Evolutionary conservation across 2,888 invertebrate genomes (phyloP).

Genomic region (Artemia sinica): DNA sequence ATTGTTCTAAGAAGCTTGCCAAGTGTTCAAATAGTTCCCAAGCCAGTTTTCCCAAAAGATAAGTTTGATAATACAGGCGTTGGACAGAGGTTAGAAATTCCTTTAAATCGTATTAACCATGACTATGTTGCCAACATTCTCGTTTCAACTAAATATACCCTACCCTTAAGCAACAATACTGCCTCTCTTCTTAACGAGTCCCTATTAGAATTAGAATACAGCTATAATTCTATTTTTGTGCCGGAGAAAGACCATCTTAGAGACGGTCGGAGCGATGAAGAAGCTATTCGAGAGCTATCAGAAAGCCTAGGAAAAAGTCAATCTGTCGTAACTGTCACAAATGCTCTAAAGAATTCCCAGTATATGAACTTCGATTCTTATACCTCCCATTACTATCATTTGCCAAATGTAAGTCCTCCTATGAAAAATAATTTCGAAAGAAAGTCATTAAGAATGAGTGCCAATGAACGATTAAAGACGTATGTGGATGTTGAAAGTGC

Average conservation of each 20-base stretch:
- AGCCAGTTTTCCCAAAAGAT: background rate
- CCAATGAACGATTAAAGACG: background rate
- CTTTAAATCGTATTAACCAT: background rate
- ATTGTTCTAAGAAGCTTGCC: conserved; percentile 3
- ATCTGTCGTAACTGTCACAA: background rate
- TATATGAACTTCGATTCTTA: conserved; percentile 11
- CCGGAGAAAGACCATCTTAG: background rate
- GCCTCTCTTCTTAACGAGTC: background rate
- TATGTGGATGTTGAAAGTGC: conserved; percentile 4
- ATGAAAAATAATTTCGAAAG: too few relatives aligned
- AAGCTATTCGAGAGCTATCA: background rate
- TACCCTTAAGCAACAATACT: background rate
- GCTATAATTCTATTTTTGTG: background rate
- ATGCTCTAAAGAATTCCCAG: conserved; percentile 4
- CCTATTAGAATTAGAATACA: background rate
- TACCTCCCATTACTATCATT: background rate
- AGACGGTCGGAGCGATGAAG: background rate
- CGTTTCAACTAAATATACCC: background rate
- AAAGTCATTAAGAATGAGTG: background rate
- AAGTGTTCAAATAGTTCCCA: background rate
- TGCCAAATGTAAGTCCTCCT: background rate
- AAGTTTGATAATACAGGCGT: background rate
- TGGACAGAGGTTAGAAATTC: background rate
- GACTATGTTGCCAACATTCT: background rate
- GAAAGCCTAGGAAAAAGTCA: background rate